These are phyloP conservation scores for Protaetia brevitarsis DNA, from an alignment of 1,140 invertebrate species.

Conservation along the genomic window DNA sequence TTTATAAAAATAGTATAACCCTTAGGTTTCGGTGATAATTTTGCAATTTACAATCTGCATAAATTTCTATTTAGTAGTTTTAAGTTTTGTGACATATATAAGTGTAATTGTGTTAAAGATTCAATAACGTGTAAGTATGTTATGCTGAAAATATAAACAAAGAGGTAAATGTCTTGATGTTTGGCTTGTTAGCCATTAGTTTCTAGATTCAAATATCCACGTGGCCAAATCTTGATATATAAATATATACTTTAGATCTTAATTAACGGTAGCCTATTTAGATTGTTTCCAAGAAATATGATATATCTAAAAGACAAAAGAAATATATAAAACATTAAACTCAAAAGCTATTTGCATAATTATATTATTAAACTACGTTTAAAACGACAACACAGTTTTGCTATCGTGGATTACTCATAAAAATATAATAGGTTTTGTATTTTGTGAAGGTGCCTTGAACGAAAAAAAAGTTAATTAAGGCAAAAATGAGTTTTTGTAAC, in stretches of 20 bases:
- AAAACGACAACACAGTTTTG: conserved; percentile 22
- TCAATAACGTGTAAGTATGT: conserved; percentile 22
- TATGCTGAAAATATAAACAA: conserved; percentile 35
- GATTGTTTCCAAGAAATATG: background rate
- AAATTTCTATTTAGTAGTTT: no score
- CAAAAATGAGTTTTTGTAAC: conserved; percentile 47
- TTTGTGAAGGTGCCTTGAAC: conserved; percentile 47
- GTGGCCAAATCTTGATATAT: conserved; percentile 41
- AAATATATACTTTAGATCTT: conserved; percentile 23
- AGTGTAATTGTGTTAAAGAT: no score
- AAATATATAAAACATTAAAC: background rate
- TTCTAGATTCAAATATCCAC: conserved; percentile 39
- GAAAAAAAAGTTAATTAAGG: conserved; percentile 45
- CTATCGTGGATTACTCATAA: conserved; percentile 35
- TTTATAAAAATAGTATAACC: no score
- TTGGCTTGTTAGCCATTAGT: conserved; percentile 44
- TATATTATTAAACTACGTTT: background rate
- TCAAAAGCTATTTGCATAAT: background rate
- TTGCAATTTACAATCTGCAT: no score
- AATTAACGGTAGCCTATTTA: conserved; percentile 10
- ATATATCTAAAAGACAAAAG: background rate
- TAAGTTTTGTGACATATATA: no score
- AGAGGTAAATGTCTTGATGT: conserved; percentile 46
- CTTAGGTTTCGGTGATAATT: no score
- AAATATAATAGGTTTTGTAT: conserved; percentile 35